Evolutionary conservation across 2,113 vertebrate species (phyloP), one percentile per base, ranked within the genome.

Genomic region (Calcarius ornatus): DNA sequence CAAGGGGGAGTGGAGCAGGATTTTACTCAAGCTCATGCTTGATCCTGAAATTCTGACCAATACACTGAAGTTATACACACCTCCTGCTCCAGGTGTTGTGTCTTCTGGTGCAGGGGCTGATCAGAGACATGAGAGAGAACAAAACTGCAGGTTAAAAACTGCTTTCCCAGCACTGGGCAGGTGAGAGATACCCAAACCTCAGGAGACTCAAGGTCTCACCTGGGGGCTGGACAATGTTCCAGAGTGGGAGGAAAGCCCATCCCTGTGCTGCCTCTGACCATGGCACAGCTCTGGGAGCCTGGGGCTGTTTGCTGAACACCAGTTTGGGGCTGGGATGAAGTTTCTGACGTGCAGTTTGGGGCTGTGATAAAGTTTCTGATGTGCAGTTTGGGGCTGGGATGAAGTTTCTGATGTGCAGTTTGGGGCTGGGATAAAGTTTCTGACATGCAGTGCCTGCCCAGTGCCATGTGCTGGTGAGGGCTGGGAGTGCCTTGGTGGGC

Each of bases 361-460:
- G n/a, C n/a, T n/a, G n/a, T n/a, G n/a, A n/a, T n/a, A n/a, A n/a
- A n/a, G n/a, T n/a, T n/a, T n/a, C n/a, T n/a, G n/a, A n/a, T n/a
- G n/a, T 40, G 40, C 24, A 3, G 1, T 43, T 37, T 30, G 51
- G 42, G 2, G 3, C 50, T 51, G 27, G 51, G 53, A 31, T 54
- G 5, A 31, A 20, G 53, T 2, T 54, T 8, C 51, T 15, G 6
- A 17, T 2, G 1, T 48, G 47, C 47, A 48, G 47, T 48, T 48
- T 24, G 47, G 23, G 47, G 47, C 14, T 1, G 78, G 64, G 42
- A 8, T n/a, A 1, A 56, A 5, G 15, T 14, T 53, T 14, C 21
- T 15, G 5, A 15, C 3, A 0, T 0, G 3, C n/a, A 4, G n/a
- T 5, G 37, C 33, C 77, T 1, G 0, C 14, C 8, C 60, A 20